These are phyloP conservation scores for Campylomormyrus numenius DNA, from an alignment of 2,113 vertebrate genomes.

Conservation along the genomic window DNA sequence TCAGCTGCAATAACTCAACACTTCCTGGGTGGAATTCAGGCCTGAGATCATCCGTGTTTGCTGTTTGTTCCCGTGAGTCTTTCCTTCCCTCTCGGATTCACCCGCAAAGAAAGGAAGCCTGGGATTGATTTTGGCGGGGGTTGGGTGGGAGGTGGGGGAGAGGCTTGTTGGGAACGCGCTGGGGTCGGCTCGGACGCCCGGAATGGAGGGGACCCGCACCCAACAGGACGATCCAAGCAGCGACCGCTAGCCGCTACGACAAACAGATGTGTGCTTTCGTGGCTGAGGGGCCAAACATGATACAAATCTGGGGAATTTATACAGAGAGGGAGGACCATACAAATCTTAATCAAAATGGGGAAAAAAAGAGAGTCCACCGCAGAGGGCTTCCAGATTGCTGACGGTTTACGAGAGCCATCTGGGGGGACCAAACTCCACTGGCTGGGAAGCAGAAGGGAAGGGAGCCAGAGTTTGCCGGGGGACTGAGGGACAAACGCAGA, in stretches of 20 bases:
- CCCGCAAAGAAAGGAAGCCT: slow-evolving; percentile 62
- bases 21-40: slow-evolving; percentile 4
- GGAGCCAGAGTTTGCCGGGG: slow-evolving; percentile 10
- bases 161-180: neutral
- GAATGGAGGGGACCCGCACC: slow-evolving; percentile 6
- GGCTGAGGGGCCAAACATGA: slow-evolving; percentile 77
- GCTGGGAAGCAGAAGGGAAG: neutral
- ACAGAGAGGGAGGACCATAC: slow-evolving; percentile 55
- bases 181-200: neutral
- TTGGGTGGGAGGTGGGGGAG: slow-evolving; percentile 48
- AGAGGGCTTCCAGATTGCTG: slow-evolving; percentile 74
- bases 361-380: slow-evolving; percentile 59
- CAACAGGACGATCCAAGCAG: neutral
- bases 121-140: slow-evolving; percentile 52
- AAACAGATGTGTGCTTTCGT: slow-evolving; percentile 44
- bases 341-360: slow-evolving; percentile 34
- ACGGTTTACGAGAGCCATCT: slow-evolving; percentile 76
- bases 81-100: slow-evolving; percentile 67
- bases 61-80: slow-evolving; percentile 73
- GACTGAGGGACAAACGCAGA: slow-evolving; percentile 1
- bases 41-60: slow-evolving; percentile 2
- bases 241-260: neutral
- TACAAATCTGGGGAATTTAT: slow-evolving; percentile 82
- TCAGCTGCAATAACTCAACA: slow-evolving; percentile 6
- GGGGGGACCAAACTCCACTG: slow-evolving; percentile 27